A percentile compares a stretch with the other conserved stretches of the same genome.
Conservation (phyloP, 2,113 vertebrate genomes). For the Poeciliopsis retropinna region DNA sequence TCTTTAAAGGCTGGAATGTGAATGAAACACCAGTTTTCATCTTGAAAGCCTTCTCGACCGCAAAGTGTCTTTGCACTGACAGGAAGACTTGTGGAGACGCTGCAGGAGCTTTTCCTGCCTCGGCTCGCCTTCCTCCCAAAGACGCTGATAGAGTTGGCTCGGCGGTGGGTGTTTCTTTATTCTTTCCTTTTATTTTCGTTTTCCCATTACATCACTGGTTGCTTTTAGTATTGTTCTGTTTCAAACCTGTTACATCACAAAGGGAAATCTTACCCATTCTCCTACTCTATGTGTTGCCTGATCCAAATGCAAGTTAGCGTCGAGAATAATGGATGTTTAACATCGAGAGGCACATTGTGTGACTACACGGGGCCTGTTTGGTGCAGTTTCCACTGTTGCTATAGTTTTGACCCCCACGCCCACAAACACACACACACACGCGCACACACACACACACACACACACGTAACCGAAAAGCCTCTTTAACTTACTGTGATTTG, state of each 20-base stretch:
- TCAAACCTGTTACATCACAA: slow-evolving; percentile 39
- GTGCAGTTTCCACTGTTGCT: neutral
- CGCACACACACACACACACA: too few relatives aligned
- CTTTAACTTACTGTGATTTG: neutral
- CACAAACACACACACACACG: too few relatives aligned
- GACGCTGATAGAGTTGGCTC: slow-evolving; percentile 8
- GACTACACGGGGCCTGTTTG: neutral
- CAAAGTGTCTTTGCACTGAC: slow-evolving; percentile 15
- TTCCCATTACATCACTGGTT: slow-evolving; percentile 59
- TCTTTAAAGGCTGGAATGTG: neutral
- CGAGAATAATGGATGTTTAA: neutral
- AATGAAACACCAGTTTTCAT: neutral
- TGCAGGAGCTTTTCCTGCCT: slow-evolving; percentile 31
- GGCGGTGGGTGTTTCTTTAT: slow-evolving; percentile 42
- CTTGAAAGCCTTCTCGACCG: slow-evolving; percentile 6
- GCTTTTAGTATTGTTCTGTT: slow-evolving; percentile 14
- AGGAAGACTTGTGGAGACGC: slow-evolving; percentile 3
- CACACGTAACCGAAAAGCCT: neutral
- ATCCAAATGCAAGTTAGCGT: slow-evolving; percentile 11
- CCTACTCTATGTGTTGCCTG: slow-evolving; percentile 13
- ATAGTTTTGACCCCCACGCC: neutral
- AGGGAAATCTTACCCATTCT: slow-evolving; percentile 20
- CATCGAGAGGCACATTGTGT: neutral
- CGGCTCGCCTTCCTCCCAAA: slow-evolving; percentile 8
- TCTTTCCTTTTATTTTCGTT: neutral